These are phyloP conservation scores for Cylloceria caligata DNA, from an alignment of 2,888 invertebrate genomes.

Conservation along the genomic window DNA sequence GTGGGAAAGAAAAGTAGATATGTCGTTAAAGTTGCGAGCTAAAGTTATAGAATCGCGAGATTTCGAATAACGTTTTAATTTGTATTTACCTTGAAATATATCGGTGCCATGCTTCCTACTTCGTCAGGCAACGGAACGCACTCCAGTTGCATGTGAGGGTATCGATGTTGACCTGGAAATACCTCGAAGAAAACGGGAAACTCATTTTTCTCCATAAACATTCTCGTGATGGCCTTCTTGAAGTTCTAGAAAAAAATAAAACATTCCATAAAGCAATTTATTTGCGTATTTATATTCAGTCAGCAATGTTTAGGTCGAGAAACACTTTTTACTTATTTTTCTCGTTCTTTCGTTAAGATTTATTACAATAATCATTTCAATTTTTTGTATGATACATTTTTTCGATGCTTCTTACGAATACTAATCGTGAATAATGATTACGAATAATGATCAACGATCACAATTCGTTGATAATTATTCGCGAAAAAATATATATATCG, in stretches of 20 bases:
- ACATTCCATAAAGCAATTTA: neutral
- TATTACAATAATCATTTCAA: too few species aligned
- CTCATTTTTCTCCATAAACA: conserved; percentile 90
- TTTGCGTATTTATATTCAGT: too few species aligned
- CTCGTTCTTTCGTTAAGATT: too few species aligned
- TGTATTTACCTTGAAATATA: conserved; percentile 93
- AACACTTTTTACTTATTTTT: too few species aligned
- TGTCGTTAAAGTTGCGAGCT: neutral
- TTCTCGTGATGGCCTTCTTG: conserved; percentile 91
- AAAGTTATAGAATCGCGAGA: conserved; percentile 19
- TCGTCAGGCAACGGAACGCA: conserved; percentile 95
- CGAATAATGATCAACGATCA: too few species aligned
- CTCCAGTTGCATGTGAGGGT: conserved; percentile 94
- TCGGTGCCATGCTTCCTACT: conserved; percentile 94
- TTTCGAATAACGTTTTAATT: neutral
- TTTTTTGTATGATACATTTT: too few species aligned
- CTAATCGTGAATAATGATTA: too few species aligned
- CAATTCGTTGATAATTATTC: too few species aligned
- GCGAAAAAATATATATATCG: too few species aligned
- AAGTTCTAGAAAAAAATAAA: conserved; percentile 86
- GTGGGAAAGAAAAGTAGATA: conserved; percentile 23
- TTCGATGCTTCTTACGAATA: too few species aligned
- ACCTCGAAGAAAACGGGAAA: conserved; percentile 97
- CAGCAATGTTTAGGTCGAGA: too few species aligned
- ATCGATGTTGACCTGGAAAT: conserved; percentile 89